Evolutionary conservation across 2,113 vertebrate species (phyloP), one percentile per base, ranked within the genome.

Genomic region (Apeltes quadracus): DNA sequence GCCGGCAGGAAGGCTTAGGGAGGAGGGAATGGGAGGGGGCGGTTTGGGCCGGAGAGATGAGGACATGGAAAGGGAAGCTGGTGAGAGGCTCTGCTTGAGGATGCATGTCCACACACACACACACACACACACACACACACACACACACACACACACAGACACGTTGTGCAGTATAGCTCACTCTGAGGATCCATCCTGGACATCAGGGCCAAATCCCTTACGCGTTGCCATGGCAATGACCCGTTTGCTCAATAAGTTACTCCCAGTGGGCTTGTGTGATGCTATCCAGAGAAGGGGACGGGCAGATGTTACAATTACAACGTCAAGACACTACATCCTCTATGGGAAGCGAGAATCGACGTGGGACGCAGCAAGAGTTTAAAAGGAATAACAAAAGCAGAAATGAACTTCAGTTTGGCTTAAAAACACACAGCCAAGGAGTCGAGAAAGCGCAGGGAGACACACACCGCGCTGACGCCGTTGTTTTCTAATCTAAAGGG

Each of bases 11-110:
- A 90, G 53, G 72, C 66, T 78, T 72, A 41, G 81, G 76, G 57
- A 55, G 70, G 65, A 69, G 51, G 55, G 81, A 75, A 62, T 53
- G 70, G 68, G 69, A 54, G 55, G 79, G 78, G 68, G 48, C 3
- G 3, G 5, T 32, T 4, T 3, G 57, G 72, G 69, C 69, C 54
- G 54, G 81, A 77, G 63, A 59, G 78, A 88, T 93, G 91, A 93
- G 88, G 75, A 76, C 79, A 93, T 93, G 93, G 92, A 93, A 93
- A 78, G 48, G 44, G 73, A 81, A 84, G 68, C 57, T 71, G 68
- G 34, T 63, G 44, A 69, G 51, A 59, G 75, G 11, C 51, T 64
- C 70, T 78, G 71, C 78, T 58, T 3, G 18, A 54, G 14, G 20
- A 80, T 22, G 11, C 48, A 51, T 23, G 12, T n/a, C 5, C 46